Evolutionary conservation across 2,888 invertebrate genomes (phyloP).

Genomic region (Drosophila paramelanica): DNA sequence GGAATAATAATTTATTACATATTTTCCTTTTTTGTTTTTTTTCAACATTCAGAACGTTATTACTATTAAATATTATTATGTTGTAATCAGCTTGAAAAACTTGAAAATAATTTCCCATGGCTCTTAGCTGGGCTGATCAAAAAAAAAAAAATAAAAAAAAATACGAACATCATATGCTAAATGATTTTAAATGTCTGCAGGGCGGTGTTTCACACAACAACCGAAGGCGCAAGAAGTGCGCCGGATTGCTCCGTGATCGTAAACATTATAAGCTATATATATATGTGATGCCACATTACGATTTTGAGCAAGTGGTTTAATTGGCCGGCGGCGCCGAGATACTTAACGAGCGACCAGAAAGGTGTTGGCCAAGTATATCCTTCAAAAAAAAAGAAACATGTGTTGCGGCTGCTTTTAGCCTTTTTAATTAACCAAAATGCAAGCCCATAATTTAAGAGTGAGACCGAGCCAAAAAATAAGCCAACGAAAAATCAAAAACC

Average conservation of each 20-base stretch:
- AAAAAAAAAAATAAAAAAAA: neutral
- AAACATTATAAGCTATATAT: constrained; percentile 28
- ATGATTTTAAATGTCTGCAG: constrained; percentile 2
- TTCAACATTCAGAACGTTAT: neutral
- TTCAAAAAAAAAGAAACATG: constrained; percentile 26
- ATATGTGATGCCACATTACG: constrained; percentile 4
- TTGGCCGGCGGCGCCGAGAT: constrained; percentile 68
- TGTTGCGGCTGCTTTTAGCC: constrained; percentile 53
- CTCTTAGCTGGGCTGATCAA: constrained; percentile 3
- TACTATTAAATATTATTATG: neutral
- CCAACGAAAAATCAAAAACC: constrained; percentile 14
- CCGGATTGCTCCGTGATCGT: constrained; percentile 10
- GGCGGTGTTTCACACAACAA: constrained; percentile 30
- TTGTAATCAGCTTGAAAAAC: constrained; percentile 6
- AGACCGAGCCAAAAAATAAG: constrained; percentile 4
- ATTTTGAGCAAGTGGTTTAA: constrained; percentile 50
- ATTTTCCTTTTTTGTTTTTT: neutral
- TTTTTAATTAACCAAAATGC: constrained; percentile 75
- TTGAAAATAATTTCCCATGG: neutral
- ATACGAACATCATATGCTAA: constrained; percentile 19
- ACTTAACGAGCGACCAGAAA: constrained; percentile 39
- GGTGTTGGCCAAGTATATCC: constrained; percentile 70
- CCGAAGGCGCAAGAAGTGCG: neutral
- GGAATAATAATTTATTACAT: too few species aligned
- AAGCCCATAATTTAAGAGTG: constrained; percentile 71